Base-by-base conservation (phyloP, 2,113 vertebrate genomes). In the Hydropotes inermis region DNA sequence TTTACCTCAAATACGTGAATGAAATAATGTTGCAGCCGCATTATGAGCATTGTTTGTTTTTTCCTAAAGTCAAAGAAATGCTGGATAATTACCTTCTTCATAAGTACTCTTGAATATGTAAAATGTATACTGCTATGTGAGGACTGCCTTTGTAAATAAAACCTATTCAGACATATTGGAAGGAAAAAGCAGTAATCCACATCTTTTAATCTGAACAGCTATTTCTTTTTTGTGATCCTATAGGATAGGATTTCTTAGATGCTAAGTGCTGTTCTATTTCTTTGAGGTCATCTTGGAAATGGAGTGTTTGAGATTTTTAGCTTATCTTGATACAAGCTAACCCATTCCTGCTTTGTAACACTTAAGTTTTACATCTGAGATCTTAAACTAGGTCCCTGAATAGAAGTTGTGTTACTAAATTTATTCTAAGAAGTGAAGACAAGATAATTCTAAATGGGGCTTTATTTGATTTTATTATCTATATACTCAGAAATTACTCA, bases 91-190 rank as follows among this genome's bases (percentile, higher is more conserved):
- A 89, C 13, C 60, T 36, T 92, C 93, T 58, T 78, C 58, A 70
- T 39, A 94, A 85, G 47, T 52, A 36, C 25, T 95, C 90, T 60
- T 97, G 60, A 97, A 94, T 96, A 98, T 96, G 60, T 96, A 70
- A 87, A 98, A 96, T 95, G 55, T 92, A 95, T 96, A 95, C 23
- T 95, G 47, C 57, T 97, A 70, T 50, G 83, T 96, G 58, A 95
- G 89, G 95, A 94, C 12, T 93, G 82, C 79, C 87, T 98, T 96
- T 93, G 58, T 84, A 98, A 97, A 98, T 98, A 89, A 98, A 96
- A 98, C 61, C 85, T 96, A 84, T 87, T 95, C 67, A 97, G 21
- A 52, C 1, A 45, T 43, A 83, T 30, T 85, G 10, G n/a, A 67
- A 39, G 94, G 85, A 61, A 94, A 89, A 95, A 89, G 81, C 64